Evolutionary conservation across 2,797 vertebrate species (phyloP).

Genomic region (Pterois miles): DNA sequence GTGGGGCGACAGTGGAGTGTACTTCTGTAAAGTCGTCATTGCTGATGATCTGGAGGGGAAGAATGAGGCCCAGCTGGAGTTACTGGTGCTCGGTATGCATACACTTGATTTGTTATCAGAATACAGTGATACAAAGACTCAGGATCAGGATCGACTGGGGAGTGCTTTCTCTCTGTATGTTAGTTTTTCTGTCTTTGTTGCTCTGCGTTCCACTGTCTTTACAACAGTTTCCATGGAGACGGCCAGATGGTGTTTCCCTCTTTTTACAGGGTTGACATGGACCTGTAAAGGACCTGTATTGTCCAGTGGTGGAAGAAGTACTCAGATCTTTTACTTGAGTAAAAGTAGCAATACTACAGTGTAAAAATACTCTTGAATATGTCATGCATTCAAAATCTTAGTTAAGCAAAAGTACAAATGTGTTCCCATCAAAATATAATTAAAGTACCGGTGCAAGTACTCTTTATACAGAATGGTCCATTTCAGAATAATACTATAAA

Average conservation of each 20-base stretch:
- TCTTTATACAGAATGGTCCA: not conserved
- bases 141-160: not conserved
- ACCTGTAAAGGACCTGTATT: slow-evolving; percentile 19
- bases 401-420: no score
- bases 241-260: slow-evolving; percentile 80
- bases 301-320: not conserved
- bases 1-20: slow-evolving; percentile 98
- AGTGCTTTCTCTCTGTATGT: not conserved
- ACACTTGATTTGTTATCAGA: not conserved
- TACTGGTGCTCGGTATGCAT: slow-evolving; percentile 93
- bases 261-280: slow-evolving; percentile 56
- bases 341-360: not conserved
- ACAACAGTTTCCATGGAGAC: slow-evolving; percentile 86
- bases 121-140: not conserved
- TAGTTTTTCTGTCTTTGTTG: slow-evolving; percentile 61
- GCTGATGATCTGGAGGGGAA: slow-evolving; percentile 93
- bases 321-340: not conserved
- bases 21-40: slow-evolving; percentile 93
- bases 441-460: not conserved
- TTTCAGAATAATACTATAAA: not conserved
- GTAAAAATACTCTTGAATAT: no score
- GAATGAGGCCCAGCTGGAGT: slow-evolving; percentile 91
- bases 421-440: not conserved
- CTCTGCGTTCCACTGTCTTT: slow-evolving; percentile 77
- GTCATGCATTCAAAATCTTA: no score